phyloP scores from a whole-genome alignment of 2,113 vertebrate species.

The Phalacrocorax aristotelis region DNA sequence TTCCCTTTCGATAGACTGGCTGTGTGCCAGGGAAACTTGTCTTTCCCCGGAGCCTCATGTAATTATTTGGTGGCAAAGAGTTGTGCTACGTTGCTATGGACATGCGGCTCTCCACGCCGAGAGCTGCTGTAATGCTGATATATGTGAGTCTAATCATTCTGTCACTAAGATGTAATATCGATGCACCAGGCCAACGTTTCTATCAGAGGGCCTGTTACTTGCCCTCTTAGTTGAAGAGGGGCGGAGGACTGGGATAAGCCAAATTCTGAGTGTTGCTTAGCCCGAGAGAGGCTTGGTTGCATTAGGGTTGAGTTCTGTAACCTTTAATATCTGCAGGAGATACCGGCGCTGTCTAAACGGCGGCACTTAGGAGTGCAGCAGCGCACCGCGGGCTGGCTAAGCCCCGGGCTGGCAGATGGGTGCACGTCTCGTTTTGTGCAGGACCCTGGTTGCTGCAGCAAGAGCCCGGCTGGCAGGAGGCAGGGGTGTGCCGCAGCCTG shows the following conservation, averaged over 20 bases:
- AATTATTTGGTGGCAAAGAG: slow-evolving; percentile 31
- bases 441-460: background rate
- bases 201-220: background rate
- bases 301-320: background rate
- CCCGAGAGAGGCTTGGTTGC: background rate
- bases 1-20: slow-evolving; percentile 15
- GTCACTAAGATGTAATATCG: background rate
- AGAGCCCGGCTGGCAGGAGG: background rate
- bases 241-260: background rate
- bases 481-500: no score
- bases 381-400: accelerated
- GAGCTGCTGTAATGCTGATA: background rate
- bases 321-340: background rate
- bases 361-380: background rate
- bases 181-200: background rate
- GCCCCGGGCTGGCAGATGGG: background rate
- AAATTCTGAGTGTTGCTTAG: background rate
- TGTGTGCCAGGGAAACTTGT: slow-evolving; percentile 25
- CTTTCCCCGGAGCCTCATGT: slow-evolving; percentile 32
- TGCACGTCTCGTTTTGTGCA: accelerated
- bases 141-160: background rate
- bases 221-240: background rate
- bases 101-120: background rate
- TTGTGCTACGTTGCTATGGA: background rate
- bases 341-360: accelerated